Base-by-base conservation (phyloP, 2,113 vertebrate species). In the Oxyura jamaicensis region DNA sequence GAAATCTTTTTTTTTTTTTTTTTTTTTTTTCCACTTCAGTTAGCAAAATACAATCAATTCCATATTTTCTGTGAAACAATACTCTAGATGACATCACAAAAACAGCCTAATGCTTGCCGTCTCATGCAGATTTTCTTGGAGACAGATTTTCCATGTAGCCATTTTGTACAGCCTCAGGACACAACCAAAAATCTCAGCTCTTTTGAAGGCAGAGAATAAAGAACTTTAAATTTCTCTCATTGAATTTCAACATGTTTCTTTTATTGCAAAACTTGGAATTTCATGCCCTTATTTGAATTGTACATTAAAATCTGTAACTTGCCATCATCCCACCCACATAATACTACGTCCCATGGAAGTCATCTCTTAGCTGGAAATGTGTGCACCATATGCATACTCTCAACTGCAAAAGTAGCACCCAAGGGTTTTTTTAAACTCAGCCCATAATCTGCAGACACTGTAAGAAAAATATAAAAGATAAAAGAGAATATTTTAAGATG, bases 401-500 rank as follows among this genome's bases (percentile, higher is more conserved):
- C 90, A 93, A 92, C 92, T 97, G 94, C 94, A 96, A 94, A 95
- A 97, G 96, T 97, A 97, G 96, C 97, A 98, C 98, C 97, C 97
- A 98, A 95, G 97, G 96, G 97, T 97, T 98, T 98, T 98, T 96
- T 97, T 95, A 96, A 97, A 97, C 97, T 97, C 98, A 96, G 96
- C 91, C 68, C 95, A 96, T 97, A 97, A 97, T 96, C 97, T 97
- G 69, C 97, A 97, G 96, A 98, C 96, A 85, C 90, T 94, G 88
- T 96, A 96, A 95, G 97, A 97, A 97, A 98, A 97, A 92, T 97
- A 97, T 96, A 96, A 98, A 97, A 98, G 98, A 98, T 98, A 97
- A 98, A 98, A 98, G 97, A 83, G 82, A 91, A 66, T 97, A 97
- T 97, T 97, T 97, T 97, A 97, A 98, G 97, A 97, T 96, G 94